These are phyloP conservation scores for Drosophila anceps DNA, from an alignment of 2,888 invertebrate genomes.

Conservation along the genomic window DNA sequence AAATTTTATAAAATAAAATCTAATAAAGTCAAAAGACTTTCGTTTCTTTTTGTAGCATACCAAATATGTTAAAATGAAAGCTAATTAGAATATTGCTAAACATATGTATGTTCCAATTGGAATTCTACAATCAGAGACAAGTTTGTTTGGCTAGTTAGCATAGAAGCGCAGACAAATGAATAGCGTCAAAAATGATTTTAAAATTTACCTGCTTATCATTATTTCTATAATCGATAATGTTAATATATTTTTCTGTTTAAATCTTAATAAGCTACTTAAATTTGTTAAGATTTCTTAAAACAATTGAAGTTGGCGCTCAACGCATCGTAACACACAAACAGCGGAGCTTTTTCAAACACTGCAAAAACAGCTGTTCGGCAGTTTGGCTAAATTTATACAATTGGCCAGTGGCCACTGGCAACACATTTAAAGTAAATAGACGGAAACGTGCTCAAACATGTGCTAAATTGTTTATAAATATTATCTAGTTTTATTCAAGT, in stretches of 20 bases:
- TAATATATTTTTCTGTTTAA: neutral
- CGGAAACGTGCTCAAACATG: conserved; percentile 19
- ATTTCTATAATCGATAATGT: neutral
- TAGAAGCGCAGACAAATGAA: neutral
- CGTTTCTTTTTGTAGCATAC: neutral
- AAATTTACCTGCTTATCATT: neutral
- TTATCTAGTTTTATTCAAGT: conserved; percentile 6
- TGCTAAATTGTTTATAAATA: conserved; percentile 23
- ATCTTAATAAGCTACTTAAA: neutral
- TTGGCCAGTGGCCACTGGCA: conserved; percentile 38
- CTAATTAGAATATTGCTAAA: neutral
- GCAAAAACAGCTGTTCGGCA: conserved; percentile 40
- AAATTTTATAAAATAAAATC: conserved; percentile 34
- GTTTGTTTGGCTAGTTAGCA: neutral
- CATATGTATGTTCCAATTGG: neutral
- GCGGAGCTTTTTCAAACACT: conserved; percentile 37
- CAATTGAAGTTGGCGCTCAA: conserved; percentile 20
- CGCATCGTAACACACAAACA: conserved; percentile 4
- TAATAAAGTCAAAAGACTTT: neutral
- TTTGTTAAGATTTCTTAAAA: neutral
- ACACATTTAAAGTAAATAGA: conserved; percentile 17
- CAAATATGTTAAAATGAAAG: neutral
- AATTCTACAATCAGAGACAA: neutral
- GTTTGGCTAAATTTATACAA: conserved; percentile 45
- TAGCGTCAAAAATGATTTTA: neutral